Conservation (phyloP, 2,888 invertebrate genomes). For the Cataglyphis rosenhaueri region DNA sequence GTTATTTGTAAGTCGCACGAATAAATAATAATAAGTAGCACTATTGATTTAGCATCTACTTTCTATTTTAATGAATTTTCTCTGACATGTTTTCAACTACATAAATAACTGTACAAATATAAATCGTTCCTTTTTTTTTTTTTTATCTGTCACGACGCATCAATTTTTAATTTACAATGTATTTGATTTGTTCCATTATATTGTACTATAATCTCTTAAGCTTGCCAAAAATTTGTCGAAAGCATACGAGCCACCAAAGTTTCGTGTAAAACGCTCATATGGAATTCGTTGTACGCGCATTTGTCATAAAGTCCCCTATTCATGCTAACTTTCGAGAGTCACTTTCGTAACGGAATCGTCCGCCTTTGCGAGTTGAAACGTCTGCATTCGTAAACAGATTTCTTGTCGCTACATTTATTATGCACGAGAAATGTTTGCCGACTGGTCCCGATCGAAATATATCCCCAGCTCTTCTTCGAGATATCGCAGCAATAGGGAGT, state of each 20-base stretch:
- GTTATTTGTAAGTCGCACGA: background rate
- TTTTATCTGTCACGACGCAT: background rate
- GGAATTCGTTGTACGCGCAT: constrained; percentile 14
- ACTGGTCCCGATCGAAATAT: constrained; percentile 38
- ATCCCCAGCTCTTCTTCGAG: constrained; percentile 3
- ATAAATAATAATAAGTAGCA: background rate
- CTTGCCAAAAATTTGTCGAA: constrained; percentile 10
- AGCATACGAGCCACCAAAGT: constrained; percentile 6
- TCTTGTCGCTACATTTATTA: constrained; percentile 45
- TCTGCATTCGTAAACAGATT: constrained; percentile 42
- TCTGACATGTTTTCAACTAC: background rate
- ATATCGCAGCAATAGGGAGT: constrained; percentile 2
- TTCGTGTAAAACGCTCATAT: constrained; percentile 10
- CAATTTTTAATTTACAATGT: background rate
- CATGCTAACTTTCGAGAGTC: constrained; percentile 29
- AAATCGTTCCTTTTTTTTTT: background rate
- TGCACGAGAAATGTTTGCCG: constrained; percentile 26
- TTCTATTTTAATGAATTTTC: background rate
- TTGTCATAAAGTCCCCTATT: constrained; percentile 44
- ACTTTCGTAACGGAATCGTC: constrained; percentile 34
- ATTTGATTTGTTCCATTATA: background rate
- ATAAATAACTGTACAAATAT: background rate
- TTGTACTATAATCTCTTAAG: background rate
- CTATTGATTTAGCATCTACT: background rate
- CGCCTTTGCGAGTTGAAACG: constrained; percentile 10